A percentile compares a stretch with the other conserved stretches of the same genome.
phyloP scores from a whole-genome alignment of 2,888 invertebrate genomes.

The Neuroscelio doddi region DNA sequence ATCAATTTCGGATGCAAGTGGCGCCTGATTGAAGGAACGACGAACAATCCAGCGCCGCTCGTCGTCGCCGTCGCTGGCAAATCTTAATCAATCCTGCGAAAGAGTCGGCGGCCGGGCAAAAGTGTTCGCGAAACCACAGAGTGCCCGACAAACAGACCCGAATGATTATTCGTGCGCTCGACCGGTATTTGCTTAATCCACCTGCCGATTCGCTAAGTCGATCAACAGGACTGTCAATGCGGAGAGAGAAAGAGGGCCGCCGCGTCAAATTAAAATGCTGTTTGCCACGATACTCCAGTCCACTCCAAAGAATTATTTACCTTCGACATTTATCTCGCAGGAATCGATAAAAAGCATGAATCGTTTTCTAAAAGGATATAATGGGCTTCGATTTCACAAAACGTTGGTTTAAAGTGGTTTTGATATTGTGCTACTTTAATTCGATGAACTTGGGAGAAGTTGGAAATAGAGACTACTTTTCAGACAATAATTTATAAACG shows the following conservation, averaged over 20 bases:
- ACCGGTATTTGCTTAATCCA: conserved; percentile 47
- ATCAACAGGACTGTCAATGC: conserved; percentile 13
- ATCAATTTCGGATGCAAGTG: conserved; percentile 64
- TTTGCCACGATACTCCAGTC: conserved; percentile 59
- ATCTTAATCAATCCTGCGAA: conserved; percentile 54
- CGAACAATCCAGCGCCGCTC: conserved; percentile 38
- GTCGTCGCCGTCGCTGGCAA: conserved; percentile 42
- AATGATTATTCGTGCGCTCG: conserved; percentile 41
- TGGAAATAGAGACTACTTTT: no score
- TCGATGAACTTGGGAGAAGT: no score
- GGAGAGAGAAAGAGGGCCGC: conserved; percentile 16
- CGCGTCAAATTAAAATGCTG: conserved; percentile 64
- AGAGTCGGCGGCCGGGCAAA: conserved; percentile 46
- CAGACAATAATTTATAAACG: no score
- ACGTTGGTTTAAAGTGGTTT: conserved; percentile 8
- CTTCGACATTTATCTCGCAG: background rate
- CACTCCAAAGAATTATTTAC: no score
- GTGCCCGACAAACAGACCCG: conserved; percentile 52
- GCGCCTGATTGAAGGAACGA: conserved; percentile 40
- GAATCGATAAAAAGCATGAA: background rate
- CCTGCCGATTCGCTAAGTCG: conserved; percentile 39
- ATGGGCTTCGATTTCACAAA: no score
- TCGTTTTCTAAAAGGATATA: background rate
- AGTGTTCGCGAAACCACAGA: conserved; percentile 52
- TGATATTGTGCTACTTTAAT: no score